These are phyloP conservation scores for Hystrix cristata DNA, from an alignment of 2,113 vertebrate species.

Conservation along the genomic window DNA sequence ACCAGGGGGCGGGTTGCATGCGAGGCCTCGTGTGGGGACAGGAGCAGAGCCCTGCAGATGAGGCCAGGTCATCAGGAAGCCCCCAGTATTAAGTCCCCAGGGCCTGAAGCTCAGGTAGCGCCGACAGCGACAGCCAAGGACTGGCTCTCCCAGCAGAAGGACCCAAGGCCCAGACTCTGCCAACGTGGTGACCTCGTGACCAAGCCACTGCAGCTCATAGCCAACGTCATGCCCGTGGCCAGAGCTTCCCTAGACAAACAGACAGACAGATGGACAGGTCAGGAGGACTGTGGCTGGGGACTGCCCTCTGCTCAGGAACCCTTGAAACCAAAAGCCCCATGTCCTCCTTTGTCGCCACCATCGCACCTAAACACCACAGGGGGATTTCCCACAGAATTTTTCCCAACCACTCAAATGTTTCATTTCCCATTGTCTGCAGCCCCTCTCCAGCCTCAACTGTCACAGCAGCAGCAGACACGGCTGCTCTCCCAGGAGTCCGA, in stretches of 20 bases:
- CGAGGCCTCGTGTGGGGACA: background rate
- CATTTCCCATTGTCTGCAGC: constrained; percentile 75
- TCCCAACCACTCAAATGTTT: constrained; percentile 69
- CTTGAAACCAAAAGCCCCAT: constrained; percentile 20
- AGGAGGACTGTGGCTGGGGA: background rate
- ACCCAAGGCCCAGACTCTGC: background rate
- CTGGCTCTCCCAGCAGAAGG: background rate
- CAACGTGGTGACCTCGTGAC: background rate
- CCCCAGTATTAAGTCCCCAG: too few species aligned
- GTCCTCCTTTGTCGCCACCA: background rate
- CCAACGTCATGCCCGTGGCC: fast-evolving
- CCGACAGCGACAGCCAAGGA: background rate
- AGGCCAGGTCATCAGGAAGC: background rate
- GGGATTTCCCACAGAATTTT: constrained; percentile 77
- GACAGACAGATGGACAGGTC: background rate
- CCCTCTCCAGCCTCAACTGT: constrained; percentile 39
- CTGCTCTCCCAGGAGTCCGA: constrained; percentile 26
- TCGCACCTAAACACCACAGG: constrained; percentile 13
- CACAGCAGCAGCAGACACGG: background rate
- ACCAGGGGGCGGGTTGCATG: too few species aligned
- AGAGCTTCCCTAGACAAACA: background rate
- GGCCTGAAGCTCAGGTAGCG: background rate
- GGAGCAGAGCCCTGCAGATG: background rate
- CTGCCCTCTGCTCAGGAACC: background rate
- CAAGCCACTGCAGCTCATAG: background rate